Percentiles rank a stretch among this genome's conserved stretches.
Conservation (phyloP, 1,140 invertebrate genomes). For the Armadillidium nasatum region DNA sequence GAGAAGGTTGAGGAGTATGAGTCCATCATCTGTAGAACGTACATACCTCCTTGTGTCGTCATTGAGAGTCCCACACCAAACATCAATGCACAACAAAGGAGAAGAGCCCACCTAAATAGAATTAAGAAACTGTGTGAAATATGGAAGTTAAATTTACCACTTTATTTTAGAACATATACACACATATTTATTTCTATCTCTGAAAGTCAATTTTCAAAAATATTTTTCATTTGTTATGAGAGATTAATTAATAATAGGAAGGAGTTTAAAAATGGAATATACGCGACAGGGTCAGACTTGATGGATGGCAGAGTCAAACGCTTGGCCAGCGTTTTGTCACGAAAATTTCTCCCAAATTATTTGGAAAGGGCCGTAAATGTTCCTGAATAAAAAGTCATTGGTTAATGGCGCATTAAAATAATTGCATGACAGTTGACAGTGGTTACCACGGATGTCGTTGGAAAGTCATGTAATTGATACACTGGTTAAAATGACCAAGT, state of each 20-base stretch:
- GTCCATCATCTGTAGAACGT: constrained; percentile 66
- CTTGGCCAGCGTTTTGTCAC: not conserved
- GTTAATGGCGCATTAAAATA: not conserved
- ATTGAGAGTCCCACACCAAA: constrained; percentile 40
- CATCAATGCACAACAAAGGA: constrained; percentile 36
- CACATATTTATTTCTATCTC: too few relatives aligned
- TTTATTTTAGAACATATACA: too few relatives aligned
- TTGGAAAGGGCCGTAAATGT: not conserved
- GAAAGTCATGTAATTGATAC: constrained; percentile 29
- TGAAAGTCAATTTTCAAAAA: too few relatives aligned
- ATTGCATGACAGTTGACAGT: constrained; percentile 21
- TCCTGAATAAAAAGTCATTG: not conserved
- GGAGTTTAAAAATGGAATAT: too few relatives aligned
- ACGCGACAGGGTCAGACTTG: too few relatives aligned
- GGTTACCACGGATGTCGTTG: constrained; percentile 35
- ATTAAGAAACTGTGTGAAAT: not conserved
- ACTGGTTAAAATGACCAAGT: constrained; percentile 31
- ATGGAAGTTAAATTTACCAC: too few relatives aligned
- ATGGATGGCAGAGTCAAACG: not conserved
- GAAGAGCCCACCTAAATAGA: constrained; percentile 38
- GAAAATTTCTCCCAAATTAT: not conserved
- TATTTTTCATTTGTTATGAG: too few relatives aligned
- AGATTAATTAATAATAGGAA: too few relatives aligned
- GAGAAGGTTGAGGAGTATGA: constrained; percentile 82
- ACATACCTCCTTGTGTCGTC: constrained; percentile 44